Percentiles rank a stretch among this genome's conserved stretches.
These are phyloP conservation scores for Agrypnia vestita DNA, from an alignment of 1,140 invertebrate species.

Conservation along the genomic window DNA sequence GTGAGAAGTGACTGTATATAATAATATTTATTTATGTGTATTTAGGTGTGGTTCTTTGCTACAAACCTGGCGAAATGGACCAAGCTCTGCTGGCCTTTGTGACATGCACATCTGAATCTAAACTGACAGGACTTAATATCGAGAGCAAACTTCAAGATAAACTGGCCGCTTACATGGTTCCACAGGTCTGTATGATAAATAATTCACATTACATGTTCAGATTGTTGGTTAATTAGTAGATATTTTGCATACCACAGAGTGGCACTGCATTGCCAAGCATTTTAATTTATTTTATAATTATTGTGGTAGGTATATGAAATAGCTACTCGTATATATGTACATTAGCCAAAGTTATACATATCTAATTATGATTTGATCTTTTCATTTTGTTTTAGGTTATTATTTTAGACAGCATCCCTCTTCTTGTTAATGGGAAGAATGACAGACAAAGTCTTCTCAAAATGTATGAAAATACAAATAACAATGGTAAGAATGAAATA, in stretches of 20 bases:
- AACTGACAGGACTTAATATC: conserved; percentile 76
- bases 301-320: no score
- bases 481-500: conserved; percentile 71
- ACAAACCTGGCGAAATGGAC: conserved; percentile 81
- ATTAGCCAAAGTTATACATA: no score
- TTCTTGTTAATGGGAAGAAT: conserved; percentile 89
- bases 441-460: conserved; percentile 85
- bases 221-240: no score
- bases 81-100: conserved; percentile 84
- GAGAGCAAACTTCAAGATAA: conserved; percentile 77
- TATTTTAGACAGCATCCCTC: conserved; percentile 81
- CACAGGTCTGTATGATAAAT: conserved; percentile 71
- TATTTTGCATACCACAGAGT: no score
- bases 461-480: conserved; percentile 80
- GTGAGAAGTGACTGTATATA: no score
- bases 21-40: neutral
- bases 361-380: neutral
- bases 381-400: conserved; percentile 72
- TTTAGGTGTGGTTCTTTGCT: conserved; percentile 81
- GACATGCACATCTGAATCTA: conserved; percentile 72
- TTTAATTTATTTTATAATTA: no score
- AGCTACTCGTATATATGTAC: no score
- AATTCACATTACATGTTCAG: no score
- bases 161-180: conserved; percentile 84
- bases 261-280: no score